Base-by-base conservation (phyloP, 2,888 invertebrate species). In the Callinectes sapidus region DNA sequence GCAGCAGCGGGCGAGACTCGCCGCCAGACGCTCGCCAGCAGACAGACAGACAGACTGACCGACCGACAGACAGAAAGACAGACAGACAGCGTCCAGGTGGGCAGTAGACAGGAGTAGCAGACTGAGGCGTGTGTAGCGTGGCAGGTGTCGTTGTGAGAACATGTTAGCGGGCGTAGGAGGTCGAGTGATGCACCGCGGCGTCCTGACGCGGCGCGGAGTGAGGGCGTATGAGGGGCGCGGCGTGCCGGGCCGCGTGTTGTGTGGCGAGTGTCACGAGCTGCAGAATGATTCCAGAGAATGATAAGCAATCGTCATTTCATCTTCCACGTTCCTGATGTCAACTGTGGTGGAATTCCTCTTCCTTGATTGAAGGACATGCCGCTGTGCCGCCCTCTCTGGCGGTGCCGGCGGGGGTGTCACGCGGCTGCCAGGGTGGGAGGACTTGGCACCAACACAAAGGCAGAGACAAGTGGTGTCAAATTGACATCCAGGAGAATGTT, bases 401-500 rank as follows among this genome's bases (percentile, higher is more conserved):
- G 32, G 35, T 32, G 13, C 35, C 35, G 18, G 81, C 81, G 35
- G 13, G 81, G 3, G 28, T 32, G 81, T 16, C 81, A 81, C 81
- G 71, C 81, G 81, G 81, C 35, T 81, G 32, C 14, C 81, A 35
- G 81, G 81, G 81, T 35, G 18, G 14, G 35, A 81, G 81, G 81
- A 81, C 81, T 32, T 35, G 81, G 81, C 81, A 81, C 35, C 81
- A 81, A 35, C 35, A 71, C 71, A 61, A n/a, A 77, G 71, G n/a
- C n/a, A 81, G 35, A 81, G 81, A 81, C 81, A 81, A 81, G 35
- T 35, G 35, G 81, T 81, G 81, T 35, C 81, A 81, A 81, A 81
- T 81, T 81, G 81, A 81, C 81, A 81, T 35, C 14, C 81, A 81
- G 81, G 18, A 81, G 81, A 81, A 81, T 81, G 81, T 35, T 81